Evolutionary conservation across 1,140 invertebrate species (phyloP), one percentile per base, ranked within the genome.

Genomic region (Heliconius hewitsoni): DNA sequence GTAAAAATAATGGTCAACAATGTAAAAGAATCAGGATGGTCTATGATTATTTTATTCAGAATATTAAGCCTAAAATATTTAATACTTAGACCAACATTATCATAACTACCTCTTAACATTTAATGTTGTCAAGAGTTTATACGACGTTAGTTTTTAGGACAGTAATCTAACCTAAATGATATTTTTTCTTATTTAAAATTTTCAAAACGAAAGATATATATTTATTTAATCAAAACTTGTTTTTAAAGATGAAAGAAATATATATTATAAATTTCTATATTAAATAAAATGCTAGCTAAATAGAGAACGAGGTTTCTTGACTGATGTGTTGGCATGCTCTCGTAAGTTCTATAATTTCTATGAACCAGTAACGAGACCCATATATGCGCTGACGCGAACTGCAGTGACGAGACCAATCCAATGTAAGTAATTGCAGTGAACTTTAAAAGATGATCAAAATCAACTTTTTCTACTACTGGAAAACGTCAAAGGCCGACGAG

Each of bases 401-500:
- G 60, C 60, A 66, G 60, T 16, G 23, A 66, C 60, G 60, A 23
- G 27, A 66, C n/a, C 72, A 27, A 50, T 73, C 72, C 60, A 30
- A 66, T 66, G 60, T 66, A 66, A 66, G 60, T 66, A 66, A 66
- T 66, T 66, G 60, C 60, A 66, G 18, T 66, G 71, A 72, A 84
- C 71, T 82, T 81, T 74, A 74, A 83, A 85, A 84, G 82, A 84
- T 76, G 83, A 76, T 83, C 77, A 75, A 74, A 80, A 81, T 76
- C 79, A 52, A 60, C 81, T 82, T 72, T 71, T 55, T 60, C 74
- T 79, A 82, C 75, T 81, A 86, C 80, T 84, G 82, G 87, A 85
- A 84, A 86, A 86, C 81, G 86, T 82, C 84, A 77, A 83, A 77
- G 76, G 72, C 82, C 84, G 81, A 86, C 83, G 86, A 78, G 80